These are phyloP conservation scores for Euwallacea fornicatus DNA, from an alignment of 1,140 invertebrate species.

Conservation along the genomic window DNA sequence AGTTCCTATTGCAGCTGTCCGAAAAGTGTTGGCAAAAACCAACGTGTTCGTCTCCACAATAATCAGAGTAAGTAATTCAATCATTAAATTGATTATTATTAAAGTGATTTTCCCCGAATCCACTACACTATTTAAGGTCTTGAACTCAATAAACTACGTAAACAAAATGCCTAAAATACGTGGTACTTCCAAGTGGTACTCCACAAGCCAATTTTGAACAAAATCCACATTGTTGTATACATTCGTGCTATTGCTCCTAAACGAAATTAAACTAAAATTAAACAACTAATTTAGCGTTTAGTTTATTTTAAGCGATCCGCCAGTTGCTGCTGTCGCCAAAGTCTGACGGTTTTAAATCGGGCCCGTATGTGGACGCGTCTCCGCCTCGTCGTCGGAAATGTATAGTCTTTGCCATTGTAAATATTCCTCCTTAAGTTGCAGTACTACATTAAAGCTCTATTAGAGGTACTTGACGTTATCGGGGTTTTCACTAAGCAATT, in stretches of 20 bases:
- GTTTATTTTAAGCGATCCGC: conserved; percentile 19
- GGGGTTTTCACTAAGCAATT: conserved; percentile 2
- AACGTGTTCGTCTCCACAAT: too few relatives aligned
- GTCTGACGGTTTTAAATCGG: conserved; percentile 20
- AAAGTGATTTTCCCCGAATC: too few relatives aligned
- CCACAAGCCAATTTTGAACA: too few relatives aligned
- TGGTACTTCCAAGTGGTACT: too few relatives aligned
- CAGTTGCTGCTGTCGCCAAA: conserved; percentile 17
- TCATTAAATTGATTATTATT: too few relatives aligned
- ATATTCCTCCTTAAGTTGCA: conserved; percentile 5
- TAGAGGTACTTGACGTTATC: conserved; percentile 7
- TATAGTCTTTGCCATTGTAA: conserved; percentile 8
- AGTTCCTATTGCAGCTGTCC: too few relatives aligned
- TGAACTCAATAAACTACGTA: too few relatives aligned
- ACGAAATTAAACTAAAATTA: conserved; percentile 27
- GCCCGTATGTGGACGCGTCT: conserved; percentile 7
- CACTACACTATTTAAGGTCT: too few relatives aligned
- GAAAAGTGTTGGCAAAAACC: too few relatives aligned
- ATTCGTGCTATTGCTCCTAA: conserved; percentile 8
- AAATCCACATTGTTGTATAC: too few relatives aligned
- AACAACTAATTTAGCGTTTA: conserved; percentile 24
- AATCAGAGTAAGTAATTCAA: too few relatives aligned
- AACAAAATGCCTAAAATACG: too few relatives aligned
- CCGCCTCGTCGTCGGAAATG: background rate
- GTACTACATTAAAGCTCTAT: background rate